Conservation (phyloP, 1,140 invertebrate species). For the Drosophila leontia region DNA sequence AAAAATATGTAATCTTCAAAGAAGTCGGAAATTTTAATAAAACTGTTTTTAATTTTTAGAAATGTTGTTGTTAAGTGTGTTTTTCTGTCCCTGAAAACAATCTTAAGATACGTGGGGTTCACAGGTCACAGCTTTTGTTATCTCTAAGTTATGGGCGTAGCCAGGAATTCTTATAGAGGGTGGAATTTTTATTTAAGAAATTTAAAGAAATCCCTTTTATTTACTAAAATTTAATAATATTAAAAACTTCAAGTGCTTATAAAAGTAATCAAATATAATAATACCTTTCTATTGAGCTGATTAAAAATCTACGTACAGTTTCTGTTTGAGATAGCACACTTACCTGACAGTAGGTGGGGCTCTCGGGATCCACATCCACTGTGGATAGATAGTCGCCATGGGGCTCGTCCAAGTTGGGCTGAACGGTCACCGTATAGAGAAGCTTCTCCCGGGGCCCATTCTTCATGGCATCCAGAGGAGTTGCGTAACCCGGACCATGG, state of each 20-base stretch:
- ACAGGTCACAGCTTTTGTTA: neutral
- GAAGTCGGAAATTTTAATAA: neutral
- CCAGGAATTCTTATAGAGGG: too few species aligned
- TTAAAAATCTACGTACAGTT: conserved; percentile 1
- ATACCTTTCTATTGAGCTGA: neutral
- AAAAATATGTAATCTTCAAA: neutral
- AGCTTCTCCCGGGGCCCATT: conserved; percentile 93
- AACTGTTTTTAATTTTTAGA: neutral
- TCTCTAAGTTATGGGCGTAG: neutral
- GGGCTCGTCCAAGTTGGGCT: conserved; percentile 87
- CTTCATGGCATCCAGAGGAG: conserved; percentile 92
- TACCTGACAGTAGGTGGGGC: conserved; percentile 94
- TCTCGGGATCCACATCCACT: conserved; percentile 95
- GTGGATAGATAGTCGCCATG: conserved; percentile 96
- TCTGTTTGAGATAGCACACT: conserved; percentile 19
- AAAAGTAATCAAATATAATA: neutral
- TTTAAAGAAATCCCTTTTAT: neutral
- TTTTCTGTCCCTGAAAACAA: neutral
- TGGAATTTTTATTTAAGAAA: neutral
- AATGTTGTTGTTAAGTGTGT: neutral
- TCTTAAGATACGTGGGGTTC: neutral
- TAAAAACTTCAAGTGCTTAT: neutral
- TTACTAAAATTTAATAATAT: neutral
- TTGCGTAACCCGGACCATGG: conserved; percentile 90
- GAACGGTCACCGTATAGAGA: conserved; percentile 94